These are phyloP conservation scores for Ceratothoa steindachneri DNA, from an alignment of 2,888 invertebrate genomes.

Conservation along the genomic window DNA sequence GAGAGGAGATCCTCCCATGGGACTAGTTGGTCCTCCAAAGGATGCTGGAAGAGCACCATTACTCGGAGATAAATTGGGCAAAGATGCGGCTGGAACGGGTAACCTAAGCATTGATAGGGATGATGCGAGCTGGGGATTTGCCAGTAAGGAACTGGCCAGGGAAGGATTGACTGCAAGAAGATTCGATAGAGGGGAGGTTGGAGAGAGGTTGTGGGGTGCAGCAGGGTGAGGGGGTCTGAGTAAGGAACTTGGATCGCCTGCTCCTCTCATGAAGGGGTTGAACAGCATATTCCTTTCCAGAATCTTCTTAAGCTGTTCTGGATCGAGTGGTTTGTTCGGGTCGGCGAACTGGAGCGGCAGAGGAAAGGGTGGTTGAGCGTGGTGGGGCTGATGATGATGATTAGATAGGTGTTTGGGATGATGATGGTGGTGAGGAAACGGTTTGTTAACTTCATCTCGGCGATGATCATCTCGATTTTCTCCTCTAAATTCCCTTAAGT, in stretches of 20 bases:
- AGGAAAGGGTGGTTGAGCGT: slow-evolving; percentile 21
- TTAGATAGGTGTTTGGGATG: slow-evolving; percentile 15
- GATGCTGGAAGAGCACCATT: slow-evolving; percentile 45
- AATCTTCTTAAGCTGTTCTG: slow-evolving; percentile 56
- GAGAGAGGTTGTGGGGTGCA: slow-evolving; percentile 49
- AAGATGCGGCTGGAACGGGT: slow-evolving; percentile 55
- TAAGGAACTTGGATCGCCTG: slow-evolving; percentile 48
- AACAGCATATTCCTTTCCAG: slow-evolving; percentile 55
- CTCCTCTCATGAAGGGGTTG: slow-evolving; percentile 48
- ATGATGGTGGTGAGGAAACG: slow-evolving; percentile 26
- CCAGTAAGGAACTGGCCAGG: slow-evolving; percentile 51
- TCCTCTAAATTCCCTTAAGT: neutral
- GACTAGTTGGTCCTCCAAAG: slow-evolving; percentile 53
- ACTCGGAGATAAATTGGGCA: slow-evolving; percentile 46
- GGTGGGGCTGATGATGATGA: slow-evolving; percentile 24
- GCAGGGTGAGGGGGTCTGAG: slow-evolving; percentile 49
- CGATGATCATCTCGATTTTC: slow-evolving; percentile 19
- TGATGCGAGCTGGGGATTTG: slow-evolving; percentile 55
- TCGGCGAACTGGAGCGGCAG: slow-evolving; percentile 16
- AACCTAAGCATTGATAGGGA: slow-evolving; percentile 52
- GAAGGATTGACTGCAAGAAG: slow-evolving; percentile 51
- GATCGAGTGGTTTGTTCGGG: slow-evolving; percentile 27
- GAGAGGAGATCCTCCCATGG: slow-evolving; percentile 69
- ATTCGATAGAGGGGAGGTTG: slow-evolving; percentile 57
- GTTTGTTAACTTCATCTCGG: neutral